Base-by-base conservation (phyloP, 2,113 vertebrate species). In the Periophthalmodon schlosseri region DNA sequence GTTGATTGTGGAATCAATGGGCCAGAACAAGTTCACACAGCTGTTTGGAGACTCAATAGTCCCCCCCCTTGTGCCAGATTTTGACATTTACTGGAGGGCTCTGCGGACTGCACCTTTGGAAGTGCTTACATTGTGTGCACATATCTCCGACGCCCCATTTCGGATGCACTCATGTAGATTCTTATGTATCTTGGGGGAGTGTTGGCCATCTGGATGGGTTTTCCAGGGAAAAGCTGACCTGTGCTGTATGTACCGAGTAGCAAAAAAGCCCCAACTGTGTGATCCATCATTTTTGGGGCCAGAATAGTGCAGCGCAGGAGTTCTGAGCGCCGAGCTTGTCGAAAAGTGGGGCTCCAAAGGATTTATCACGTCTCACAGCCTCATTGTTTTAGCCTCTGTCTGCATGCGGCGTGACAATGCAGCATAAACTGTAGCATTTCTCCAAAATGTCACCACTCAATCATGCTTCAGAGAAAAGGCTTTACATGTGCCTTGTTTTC, bases 11-110 rank as follows among this genome's bases (percentile, higher is more conserved):
- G 18, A 39, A 39, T 44, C 34, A 65, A 65, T 65, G 63, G 36
- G 34, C 63, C 63, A 65, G 63, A 65, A 65, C 63, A 65, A n/a
- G 63, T 65, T n/a, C 63, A 65, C 63, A 44, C 63, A 65, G 63
- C 63, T 65, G 63, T 65, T 65, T 36, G 11, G 33, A 65, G 63
- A 65, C 63, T 65, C 63, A 65, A 39, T n/a, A 65, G 63, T 39
- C 8, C 34, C 63, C 63, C 34, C 63, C 34, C 39, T 60, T 39
- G 63, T 44, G 34, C 63, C 63, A 65, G 63, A n/a, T 39, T 65
- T 65, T 65, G 63, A 65, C 63, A 65, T 65, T 65, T 65, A 44
- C 63, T 39, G 63, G 33, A 65, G 34, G 34, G 63, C 63, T 65
- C 63, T 18, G 34, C 9, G 63, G 63, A 39, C 33, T 44, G 63